These are phyloP conservation scores for Tympanuchus pallidicinctus DNA, from an alignment of 2,113 vertebrate genomes.

Conservation along the genomic window DNA sequence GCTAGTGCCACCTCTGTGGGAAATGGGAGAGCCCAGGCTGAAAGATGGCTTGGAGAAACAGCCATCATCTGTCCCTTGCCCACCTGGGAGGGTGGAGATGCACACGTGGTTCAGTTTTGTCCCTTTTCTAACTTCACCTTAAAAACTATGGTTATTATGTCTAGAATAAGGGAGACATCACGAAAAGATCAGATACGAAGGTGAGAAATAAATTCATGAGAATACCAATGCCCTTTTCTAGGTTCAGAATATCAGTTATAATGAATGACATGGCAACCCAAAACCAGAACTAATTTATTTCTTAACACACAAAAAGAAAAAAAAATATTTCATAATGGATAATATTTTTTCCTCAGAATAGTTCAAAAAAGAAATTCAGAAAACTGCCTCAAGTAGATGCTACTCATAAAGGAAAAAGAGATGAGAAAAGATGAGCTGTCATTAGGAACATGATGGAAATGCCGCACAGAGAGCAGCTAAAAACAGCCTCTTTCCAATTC, in stretches of 20 bases:
- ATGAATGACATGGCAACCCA: not conserved
- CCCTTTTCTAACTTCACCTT: not conserved
- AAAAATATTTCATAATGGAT: not conserved
- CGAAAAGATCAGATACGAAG: not conserved
- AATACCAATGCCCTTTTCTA: not conserved
- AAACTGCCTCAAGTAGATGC: not conserved
- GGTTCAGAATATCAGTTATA: not conserved
- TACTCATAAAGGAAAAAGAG: not conserved
- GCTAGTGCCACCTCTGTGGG: not conserved
- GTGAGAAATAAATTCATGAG: not conserved
- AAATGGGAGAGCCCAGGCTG: not conserved
- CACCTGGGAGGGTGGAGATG: not conserved
- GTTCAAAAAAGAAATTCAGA: not conserved
- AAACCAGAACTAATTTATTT: not conserved
- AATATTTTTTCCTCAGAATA: not conserved
- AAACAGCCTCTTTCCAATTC: not conserved
- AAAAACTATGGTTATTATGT: not conserved
- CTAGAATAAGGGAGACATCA: not conserved
- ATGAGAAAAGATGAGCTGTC: not conserved
- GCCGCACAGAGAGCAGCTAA: rapidly evolving
- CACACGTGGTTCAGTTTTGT: not conserved
- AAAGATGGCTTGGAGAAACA: not conserved
- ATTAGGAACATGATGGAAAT: not conserved
- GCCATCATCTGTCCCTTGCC: not conserved
- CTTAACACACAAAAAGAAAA: not conserved